Evolutionary conservation across 1,140 invertebrate species (phyloP).

Genomic region (Cephus cinctus): DNA sequence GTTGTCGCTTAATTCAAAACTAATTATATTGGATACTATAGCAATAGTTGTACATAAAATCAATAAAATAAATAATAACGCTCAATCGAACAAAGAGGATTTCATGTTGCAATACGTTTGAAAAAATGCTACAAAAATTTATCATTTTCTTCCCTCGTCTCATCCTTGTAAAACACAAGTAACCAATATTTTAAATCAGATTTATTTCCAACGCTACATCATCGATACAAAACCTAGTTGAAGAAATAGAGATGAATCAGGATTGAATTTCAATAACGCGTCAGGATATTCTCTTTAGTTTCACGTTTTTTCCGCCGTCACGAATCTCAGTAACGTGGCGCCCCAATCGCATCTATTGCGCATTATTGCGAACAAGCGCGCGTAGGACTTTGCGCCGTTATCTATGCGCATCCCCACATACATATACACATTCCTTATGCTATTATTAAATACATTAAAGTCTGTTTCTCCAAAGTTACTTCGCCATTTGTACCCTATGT

Average conservation of each 20-base stretch:
- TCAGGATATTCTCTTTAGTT: background rate
- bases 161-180: too few species aligned
- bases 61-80: too few species aligned
- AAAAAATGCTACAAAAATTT: too few species aligned
- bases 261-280: slow-evolving; percentile 18
- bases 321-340: background rate
- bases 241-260: slow-evolving; percentile 35
- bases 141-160: too few species aligned
- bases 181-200: slow-evolving; percentile 48
- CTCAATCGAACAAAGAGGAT: too few species aligned
- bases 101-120: too few species aligned
- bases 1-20: too few species aligned
- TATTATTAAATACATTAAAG: slow-evolving; percentile 29
- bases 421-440: slow-evolving; percentile 14
- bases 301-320: background rate
- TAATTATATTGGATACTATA: too few species aligned
- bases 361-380: slow-evolving; percentile 34
- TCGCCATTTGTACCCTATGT: too few species aligned
- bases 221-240: slow-evolving; percentile 50
- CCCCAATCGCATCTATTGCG: slow-evolving; percentile 28
- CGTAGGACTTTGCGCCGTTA: slow-evolving; percentile 24
- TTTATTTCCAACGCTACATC: slow-evolving; percentile 46
- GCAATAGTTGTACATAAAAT: too few species aligned
- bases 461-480: too few species aligned
- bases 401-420: slow-evolving; percentile 19